Percentiles rank a stretch among this genome's conserved stretches.
These are phyloP conservation scores for Pelosia muscerda DNA, from an alignment of 2,888 invertebrate genomes.

Conservation along the genomic window DNA sequence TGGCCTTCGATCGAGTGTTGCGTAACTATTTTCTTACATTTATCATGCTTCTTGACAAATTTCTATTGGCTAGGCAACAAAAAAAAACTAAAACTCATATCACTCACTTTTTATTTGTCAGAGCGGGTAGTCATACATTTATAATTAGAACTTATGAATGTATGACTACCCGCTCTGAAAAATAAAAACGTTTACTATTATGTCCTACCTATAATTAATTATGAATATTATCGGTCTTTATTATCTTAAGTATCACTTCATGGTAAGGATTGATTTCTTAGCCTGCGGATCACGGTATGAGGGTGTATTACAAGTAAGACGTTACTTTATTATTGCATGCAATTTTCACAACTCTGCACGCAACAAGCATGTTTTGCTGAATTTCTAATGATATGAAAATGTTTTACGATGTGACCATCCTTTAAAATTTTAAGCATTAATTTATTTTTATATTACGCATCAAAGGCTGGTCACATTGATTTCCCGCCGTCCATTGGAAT, in stretches of 20 bases:
- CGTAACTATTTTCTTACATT: constrained; percentile 5
- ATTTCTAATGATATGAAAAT: background rate
- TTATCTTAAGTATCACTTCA: background rate
- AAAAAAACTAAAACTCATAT: background rate
- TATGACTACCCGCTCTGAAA: background rate
- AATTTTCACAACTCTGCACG: constrained; percentile 18
- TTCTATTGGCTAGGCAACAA: background rate
- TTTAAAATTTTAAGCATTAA: background rate
- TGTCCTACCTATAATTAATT: background rate
- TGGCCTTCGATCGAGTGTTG: constrained; percentile 8
- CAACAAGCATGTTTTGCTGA: constrained; percentile 20
- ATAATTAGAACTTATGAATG: background rate
- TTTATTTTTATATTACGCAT: background rate
- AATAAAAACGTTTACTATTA: background rate
- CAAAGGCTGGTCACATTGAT: background rate
- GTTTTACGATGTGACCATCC: background rate
- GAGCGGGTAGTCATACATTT: background rate
- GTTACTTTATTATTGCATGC: constrained; percentile 24
- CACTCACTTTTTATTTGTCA: too few species aligned
- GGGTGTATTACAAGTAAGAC: constrained; percentile 22
- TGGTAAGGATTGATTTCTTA: constrained; percentile 2
- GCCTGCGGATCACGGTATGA: constrained; percentile 17
- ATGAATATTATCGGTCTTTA: background rate
- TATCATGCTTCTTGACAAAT: background rate
- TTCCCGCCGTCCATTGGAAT: too few species aligned